phyloP scores from a whole-genome alignment of 2,888 invertebrate genomes.

The Trissolcus japonicus region DNA sequence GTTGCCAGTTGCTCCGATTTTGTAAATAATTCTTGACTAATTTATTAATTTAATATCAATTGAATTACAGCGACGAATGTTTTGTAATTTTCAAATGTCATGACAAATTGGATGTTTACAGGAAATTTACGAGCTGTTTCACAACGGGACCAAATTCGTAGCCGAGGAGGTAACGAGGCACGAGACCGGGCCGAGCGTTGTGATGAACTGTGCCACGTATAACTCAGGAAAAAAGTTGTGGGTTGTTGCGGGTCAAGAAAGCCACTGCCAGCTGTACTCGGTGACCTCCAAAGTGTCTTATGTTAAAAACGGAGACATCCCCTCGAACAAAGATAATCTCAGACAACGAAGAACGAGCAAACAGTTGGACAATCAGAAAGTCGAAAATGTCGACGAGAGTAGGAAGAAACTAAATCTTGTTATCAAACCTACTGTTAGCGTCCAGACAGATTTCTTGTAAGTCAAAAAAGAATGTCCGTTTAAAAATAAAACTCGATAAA shows the following conservation, averaged over 20 bases:
- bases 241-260: constrained; percentile 93
- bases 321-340: constrained; percentile 70
- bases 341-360: constrained; percentile 80
- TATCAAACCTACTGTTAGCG: constrained; percentile 86
- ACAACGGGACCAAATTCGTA: constrained; percentile 88
- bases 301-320: constrained; percentile 77
- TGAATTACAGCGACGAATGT: neutral
- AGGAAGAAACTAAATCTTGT: constrained; percentile 83
- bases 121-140: constrained; percentile 95
- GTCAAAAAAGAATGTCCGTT: neutral
- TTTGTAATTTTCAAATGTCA: neutral
- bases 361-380: constrained; percentile 73
- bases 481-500: neutral
- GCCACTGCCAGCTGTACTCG: constrained; percentile 90
- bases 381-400: constrained; percentile 65
- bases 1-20: neutral
- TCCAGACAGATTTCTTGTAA: constrained; percentile 90
- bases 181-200: constrained; percentile 91
- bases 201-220: constrained; percentile 92
- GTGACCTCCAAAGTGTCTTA: constrained; percentile 78
- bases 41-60: neutral
- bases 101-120: constrained; percentile 69
- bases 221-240: constrained; percentile 85
- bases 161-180: constrained; percentile 93
- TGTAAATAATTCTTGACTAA: neutral